Evolutionary conservation across 2,113 vertebrate genomes (phyloP).

Genomic region (Oplegnathus fasciatus): DNA sequence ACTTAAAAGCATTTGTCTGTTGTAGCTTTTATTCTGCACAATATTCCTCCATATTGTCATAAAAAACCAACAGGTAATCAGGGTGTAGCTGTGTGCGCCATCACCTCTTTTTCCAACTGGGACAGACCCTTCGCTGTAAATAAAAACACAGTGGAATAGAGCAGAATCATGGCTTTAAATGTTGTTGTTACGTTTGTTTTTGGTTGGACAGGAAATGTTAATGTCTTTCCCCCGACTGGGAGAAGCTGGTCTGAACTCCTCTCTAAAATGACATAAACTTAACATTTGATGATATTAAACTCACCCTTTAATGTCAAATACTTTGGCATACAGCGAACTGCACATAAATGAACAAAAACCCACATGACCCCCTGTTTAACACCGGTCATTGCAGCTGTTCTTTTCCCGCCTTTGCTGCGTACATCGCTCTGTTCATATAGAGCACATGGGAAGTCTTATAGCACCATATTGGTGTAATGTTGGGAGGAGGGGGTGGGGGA

Average conservation of each 20-base stretch:
- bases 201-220: neutral
- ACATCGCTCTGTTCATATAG: constrained; percentile 6
- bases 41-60: neutral
- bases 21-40: neutral
- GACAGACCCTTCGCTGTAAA: neutral
- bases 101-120: neutral
- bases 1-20: neutral
- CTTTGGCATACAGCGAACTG: neutral
- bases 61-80: neutral
- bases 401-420: neutral
- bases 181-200: neutral
- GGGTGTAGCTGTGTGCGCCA: neutral
- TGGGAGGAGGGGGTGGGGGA: neutral
- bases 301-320: constrained; percentile 1
- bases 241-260: neutral
- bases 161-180: constrained; percentile 2
- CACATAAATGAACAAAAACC: constrained; percentile 14
- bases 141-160: neutral
- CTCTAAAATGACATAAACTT: neutral
- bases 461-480: constrained; percentile 56
- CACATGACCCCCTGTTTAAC: neutral
- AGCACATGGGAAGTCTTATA: neutral
- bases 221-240: no score
- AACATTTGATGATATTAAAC: neutral
- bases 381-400: neutral